Conservation (phyloP, 2,113 vertebrate genomes). For the Brachypodius melanocephalos region DNA sequence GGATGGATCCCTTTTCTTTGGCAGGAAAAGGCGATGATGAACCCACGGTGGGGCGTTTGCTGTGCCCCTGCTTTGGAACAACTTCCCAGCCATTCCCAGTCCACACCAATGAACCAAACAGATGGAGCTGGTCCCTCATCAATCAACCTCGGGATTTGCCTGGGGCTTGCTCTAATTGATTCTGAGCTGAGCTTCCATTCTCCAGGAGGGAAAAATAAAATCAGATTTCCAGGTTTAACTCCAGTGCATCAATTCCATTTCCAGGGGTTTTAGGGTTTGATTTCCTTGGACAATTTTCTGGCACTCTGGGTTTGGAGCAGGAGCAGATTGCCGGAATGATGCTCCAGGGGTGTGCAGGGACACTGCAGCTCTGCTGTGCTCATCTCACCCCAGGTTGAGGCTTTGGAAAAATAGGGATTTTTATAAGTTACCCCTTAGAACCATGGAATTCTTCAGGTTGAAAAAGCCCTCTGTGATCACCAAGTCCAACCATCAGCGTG, state of each 20-base stretch:
- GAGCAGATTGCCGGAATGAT: neutral
- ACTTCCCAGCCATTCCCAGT: neutral
- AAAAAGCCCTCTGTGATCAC: neutral
- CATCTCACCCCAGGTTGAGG: neutral
- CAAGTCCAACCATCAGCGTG: neutral
- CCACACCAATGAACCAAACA: neutral
- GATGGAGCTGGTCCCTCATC: neutral
- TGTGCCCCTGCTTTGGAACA: neutral
- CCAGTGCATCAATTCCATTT: neutral
- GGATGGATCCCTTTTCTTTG: neutral
- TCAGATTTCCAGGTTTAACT: neutral
- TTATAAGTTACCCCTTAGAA: neutral
- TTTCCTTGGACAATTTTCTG: neutral
- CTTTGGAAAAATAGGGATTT: neutral
- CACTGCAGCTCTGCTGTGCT: neutral
- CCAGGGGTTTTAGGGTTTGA: neutral
- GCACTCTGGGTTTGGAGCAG: neutral
- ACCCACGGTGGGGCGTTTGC: neutral
- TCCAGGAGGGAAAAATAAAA: neutral
- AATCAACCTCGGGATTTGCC: neutral
- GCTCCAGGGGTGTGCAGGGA: neutral
- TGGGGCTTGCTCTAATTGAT: constrained; percentile 28
- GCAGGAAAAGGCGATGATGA: neutral
- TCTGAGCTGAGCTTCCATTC: neutral
- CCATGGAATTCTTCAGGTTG: neutral